Evolutionary conservation across 2,888 invertebrate genomes (phyloP).

Genomic region (Drosophila antonietae): DNA sequence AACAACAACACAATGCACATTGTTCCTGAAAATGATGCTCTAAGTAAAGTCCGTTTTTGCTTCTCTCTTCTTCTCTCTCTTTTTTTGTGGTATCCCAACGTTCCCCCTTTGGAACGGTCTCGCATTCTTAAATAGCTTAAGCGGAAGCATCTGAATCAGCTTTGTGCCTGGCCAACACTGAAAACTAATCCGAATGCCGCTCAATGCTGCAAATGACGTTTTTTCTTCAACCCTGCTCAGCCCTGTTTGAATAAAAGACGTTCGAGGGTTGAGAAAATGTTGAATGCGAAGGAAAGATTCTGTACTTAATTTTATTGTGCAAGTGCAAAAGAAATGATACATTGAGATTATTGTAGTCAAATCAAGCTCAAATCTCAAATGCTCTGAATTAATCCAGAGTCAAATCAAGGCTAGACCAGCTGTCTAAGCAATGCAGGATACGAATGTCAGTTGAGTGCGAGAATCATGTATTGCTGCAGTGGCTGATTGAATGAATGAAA

Average conservation of each 20-base stretch:
- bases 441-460: neutral
- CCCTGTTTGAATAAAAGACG: neutral
- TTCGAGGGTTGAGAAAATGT: neutral
- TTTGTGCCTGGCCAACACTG: slow-evolving; percentile 6
- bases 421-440: too few species aligned
- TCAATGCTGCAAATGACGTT: slow-evolving; percentile 16
- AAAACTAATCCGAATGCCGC: slow-evolving; percentile 11
- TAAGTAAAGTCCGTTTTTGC: slow-evolving; percentile 28
- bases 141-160: slow-evolving; percentile 18
- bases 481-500: too few species aligned
- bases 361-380: slow-evolving; percentile 3
- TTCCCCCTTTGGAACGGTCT: slow-evolving; percentile 18
- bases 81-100: neutral
- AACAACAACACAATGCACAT: slow-evolving; percentile 55
- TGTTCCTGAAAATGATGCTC: slow-evolving; percentile 57
- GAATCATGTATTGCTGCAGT: too few species aligned
- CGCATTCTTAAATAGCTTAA: slow-evolving; percentile 49
- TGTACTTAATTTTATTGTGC: slow-evolving; percentile 1
- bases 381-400: neutral
- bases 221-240: neutral
- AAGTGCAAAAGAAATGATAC: neutral
- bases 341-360: neutral
- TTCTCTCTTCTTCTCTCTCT: neutral
- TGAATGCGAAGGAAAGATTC: neutral
- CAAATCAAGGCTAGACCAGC: neutral